Evolutionary conservation across 2,888 invertebrate species (phyloP), one percentile per base, ranked within the genome.

Genomic region (Himalopsyche japonica): DNA sequence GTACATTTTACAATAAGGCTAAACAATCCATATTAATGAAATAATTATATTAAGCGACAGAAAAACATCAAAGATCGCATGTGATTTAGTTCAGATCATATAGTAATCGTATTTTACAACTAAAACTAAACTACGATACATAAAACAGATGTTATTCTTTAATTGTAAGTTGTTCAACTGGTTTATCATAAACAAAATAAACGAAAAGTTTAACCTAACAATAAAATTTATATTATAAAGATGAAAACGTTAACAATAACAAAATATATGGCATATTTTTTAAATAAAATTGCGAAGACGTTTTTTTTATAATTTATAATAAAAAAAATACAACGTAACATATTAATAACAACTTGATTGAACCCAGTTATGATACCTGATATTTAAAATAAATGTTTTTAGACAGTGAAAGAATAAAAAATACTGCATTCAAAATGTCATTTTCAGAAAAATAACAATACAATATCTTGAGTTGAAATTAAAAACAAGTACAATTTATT

Each of bases 1-100:
- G 77, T 77, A 77, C 77, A n/a, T 37, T 77, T 77, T 34, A 77
- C 43, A 43, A 77, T 77, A 77, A 77, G 43, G 34, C 77, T 77
- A 77, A 77, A 77, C 77, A 70, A 70, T 70, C 12, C 20, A 70
- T 70, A 70, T 27, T 70, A 70, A 27, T 70, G 10, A 20, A 57
- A 57, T 57, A 20, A 57, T 57, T 57, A 57, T 70, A 70, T 70
- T 8, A 70, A 70, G 70, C 30, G 70, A 70, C 70, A 27, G 27
- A 30, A 30, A 70, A 30, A 70, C 70, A 70, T 30, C 30, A 70
- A 70, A 70, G 70, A 70, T 70, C 70, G 70, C 70, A 70, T 27
- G 70, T 30, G 70, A 70, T 70, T 70, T 27, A 27, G 20, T 57
- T 57, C 15, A 30, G 70, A 10, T 70, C 30, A 27, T 70, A 30